Conservation (phyloP, 2,113 vertebrate species). For the Callipepla californica region DNA sequence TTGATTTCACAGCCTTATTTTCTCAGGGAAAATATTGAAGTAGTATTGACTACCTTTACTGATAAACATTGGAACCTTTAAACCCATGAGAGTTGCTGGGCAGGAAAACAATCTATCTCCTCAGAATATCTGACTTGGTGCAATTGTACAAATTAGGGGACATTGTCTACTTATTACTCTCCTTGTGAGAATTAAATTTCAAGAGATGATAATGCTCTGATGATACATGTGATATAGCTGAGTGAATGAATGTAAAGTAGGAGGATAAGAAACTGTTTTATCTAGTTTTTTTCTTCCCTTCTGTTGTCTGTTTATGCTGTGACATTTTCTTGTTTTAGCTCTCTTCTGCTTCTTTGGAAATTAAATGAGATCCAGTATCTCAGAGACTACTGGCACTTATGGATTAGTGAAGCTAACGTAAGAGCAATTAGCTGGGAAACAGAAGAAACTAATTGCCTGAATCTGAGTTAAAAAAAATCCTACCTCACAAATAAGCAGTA, state of each 20-base stretch:
- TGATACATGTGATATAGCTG: slow-evolving; percentile 48
- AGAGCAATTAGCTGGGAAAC: slow-evolving; percentile 34
- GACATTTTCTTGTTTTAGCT: slow-evolving; percentile 76
- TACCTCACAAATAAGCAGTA: neutral
- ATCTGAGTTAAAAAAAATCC: neutral
- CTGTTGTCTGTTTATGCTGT: slow-evolving; percentile 72
- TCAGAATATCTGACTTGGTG: neutral
- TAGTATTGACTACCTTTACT: neutral
- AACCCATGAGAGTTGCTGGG: neutral
- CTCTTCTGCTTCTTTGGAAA: slow-evolving; percentile 70
- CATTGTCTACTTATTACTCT: neutral
- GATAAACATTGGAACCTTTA: neutral
- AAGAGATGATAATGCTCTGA: slow-evolving; percentile 28
- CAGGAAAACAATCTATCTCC: neutral
- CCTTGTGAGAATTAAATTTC: slow-evolving; percentile 11
- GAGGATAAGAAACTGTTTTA: slow-evolving; percentile 69
- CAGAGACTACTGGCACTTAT: slow-evolving; percentile 67
- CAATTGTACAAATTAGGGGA: neutral
- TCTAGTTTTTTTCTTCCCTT: slow-evolving; percentile 66
- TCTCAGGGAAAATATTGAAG: neutral
- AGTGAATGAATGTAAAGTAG: slow-evolving; percentile 67
- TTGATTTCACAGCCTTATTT: neutral
- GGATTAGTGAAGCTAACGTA: slow-evolving; percentile 43
- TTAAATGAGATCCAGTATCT: slow-evolving; percentile 64
- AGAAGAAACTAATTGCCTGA: neutral